Evolutionary conservation across 1,140 invertebrate species (phyloP), one percentile per base, ranked within the genome.

Genomic region (Linepithema humile): DNA sequence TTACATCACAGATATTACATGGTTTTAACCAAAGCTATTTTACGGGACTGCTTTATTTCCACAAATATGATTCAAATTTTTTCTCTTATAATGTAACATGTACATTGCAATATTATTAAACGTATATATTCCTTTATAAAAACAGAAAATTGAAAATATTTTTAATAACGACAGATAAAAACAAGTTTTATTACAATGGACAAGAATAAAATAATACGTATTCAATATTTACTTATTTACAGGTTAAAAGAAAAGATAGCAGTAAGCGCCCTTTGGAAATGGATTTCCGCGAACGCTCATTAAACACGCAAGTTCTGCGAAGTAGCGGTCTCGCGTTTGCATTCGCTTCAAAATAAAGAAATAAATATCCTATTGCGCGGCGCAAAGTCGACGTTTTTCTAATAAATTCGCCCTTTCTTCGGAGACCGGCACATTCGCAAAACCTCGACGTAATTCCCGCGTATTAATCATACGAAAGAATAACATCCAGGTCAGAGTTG

Each of bases 381-480:
- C 59, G n/a, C 43, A 65, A 77, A 77, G 59, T 65, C 65, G 73
- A 65, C 40, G 29, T n/a, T 77, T 59, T 59, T 20, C 35, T 65
- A 65, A 77, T 77, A 65, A 77, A 65, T 77, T 77, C 20, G 15
- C 17, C 43, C 62, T 77, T 60, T n/a, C 59, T 43, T 15, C 43
- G 20, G 32, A 26, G 43, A 77, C 43, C 15, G 60, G 43, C 32
- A 48, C 59, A 38, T 53, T 77, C 59, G 9, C 20, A 20, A 77
- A 77, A 77, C 29, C 74, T 38, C 45, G 59, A 29, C 32, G 35
- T 77, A 77, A 77, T 77, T 50, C 74, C 32, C 43, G 32, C 43
- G 10, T 77, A 77, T 65, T 77, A 77, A 77, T 77, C 74, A 77
- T 40, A 48, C 29, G 59, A 50, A 77, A 77, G 43, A 65, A 77